phyloP scores from a whole-genome alignment of 2,113 vertebrate species.

The Perccottus glenii region DNA sequence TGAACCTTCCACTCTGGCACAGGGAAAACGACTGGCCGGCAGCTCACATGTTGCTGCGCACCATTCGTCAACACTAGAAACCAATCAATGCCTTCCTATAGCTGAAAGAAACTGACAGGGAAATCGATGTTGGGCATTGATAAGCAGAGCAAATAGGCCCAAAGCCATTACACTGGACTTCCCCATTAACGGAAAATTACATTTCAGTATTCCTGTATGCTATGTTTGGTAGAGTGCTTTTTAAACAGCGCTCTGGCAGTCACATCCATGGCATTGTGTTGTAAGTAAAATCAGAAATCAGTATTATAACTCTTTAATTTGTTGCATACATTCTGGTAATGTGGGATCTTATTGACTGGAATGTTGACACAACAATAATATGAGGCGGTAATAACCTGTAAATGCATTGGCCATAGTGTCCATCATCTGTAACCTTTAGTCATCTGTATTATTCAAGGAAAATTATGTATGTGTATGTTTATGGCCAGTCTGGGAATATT shows the following conservation, averaged over 20 bases:
- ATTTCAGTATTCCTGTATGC: neutral
- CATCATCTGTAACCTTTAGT: slow-evolving; percentile 57
- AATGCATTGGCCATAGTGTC: slow-evolving; percentile 39
- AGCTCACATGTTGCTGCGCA: slow-evolving; percentile 47
- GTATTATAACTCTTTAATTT: slow-evolving; percentile 30
- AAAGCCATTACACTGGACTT: slow-evolving; percentile 37
- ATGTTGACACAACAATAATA: slow-evolving; percentile 43
- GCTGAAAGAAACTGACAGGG: slow-evolving; percentile 49
- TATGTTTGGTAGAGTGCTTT: neutral
- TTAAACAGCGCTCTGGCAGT: slow-evolving; percentile 1
- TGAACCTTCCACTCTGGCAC: slow-evolving; percentile 45
- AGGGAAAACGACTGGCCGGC: slow-evolving; percentile 47
- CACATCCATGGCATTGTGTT: neutral
- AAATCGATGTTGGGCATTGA: slow-evolving; percentile 60
- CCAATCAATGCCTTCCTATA: slow-evolving; percentile 62
- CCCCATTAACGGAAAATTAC: slow-evolving; percentile 29
- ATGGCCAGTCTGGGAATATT: neutral
- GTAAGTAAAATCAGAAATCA: slow-evolving; percentile 4
- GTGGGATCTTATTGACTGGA: slow-evolving; percentile 55
- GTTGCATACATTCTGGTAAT: slow-evolving; percentile 42
- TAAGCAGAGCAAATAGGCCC: slow-evolving; percentile 49
- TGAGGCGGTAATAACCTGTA: slow-evolving; percentile 43
- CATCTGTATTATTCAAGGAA: neutral
- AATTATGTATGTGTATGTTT: neutral
- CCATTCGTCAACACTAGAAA: slow-evolving; percentile 45